Percentiles rank a stretch among this genome's conserved stretches.
These are phyloP conservation scores for Aspidoscelis tigris DNA, from an alignment of 2,113 vertebrate species.

Conservation along the genomic window DNA sequence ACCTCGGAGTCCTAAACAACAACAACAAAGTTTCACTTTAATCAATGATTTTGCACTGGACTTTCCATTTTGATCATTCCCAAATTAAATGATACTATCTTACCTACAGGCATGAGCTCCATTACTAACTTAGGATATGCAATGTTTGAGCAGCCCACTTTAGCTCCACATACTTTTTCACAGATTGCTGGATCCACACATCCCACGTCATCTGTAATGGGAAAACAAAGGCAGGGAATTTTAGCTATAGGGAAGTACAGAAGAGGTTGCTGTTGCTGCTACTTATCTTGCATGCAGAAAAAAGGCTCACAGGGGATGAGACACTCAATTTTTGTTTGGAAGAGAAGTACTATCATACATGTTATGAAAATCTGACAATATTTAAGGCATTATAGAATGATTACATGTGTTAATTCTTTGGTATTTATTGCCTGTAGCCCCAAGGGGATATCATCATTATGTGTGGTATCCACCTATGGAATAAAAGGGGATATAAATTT, in stretches of 20 bases:
- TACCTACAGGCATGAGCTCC: constrained; percentile 92
- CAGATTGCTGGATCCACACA: constrained; percentile 90
- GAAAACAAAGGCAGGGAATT: not conserved
- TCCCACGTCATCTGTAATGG: constrained; percentile 86
- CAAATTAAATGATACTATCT: constrained; percentile 53
- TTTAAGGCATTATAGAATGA: not conserved
- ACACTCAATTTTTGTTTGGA: not conserved
- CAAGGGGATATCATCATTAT: not conserved
- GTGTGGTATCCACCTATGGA: not conserved
- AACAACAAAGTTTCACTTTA: not conserved
- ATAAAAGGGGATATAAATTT: not conserved
- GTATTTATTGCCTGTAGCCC: not conserved
- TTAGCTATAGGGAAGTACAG: not conserved
- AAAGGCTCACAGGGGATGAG: not conserved
- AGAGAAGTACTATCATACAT: not conserved
- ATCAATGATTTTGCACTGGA: not conserved
- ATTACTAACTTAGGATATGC: constrained; percentile 94
- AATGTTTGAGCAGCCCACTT: constrained; percentile 93
- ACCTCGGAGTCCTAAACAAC: constrained; percentile 85
- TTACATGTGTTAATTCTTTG: not conserved
- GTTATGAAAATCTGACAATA: not conserved
- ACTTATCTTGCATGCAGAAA: not conserved
- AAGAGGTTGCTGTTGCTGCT: not conserved
- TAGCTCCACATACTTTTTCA: constrained; percentile 82
- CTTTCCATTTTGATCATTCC: not conserved